A percentile compares a stretch with the other conserved stretches of the same genome.
Conservation (phyloP, 2,113 vertebrate species). For the Pimephales promelas region DNA sequence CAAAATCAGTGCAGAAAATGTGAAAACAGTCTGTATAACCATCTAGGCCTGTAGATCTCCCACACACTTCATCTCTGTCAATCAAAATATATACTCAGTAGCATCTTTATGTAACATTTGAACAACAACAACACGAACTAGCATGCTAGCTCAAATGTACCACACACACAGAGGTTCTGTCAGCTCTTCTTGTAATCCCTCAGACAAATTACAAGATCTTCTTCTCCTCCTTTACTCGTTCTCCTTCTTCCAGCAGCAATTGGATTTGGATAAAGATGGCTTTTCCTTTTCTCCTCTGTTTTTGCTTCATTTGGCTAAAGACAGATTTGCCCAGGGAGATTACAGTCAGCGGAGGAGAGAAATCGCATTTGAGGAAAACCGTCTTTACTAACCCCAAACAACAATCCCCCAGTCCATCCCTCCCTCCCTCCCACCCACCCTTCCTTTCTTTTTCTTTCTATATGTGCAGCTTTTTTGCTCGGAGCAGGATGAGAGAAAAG, state of each 20-base stretch:
- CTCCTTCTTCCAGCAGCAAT: conserved; percentile 74
- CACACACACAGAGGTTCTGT: conserved; percentile 54
- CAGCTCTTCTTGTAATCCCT: conserved; percentile 78
- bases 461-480: conserved; percentile 21
- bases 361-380: conserved; percentile 59
- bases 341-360: conserved; percentile 60
- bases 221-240: conserved; percentile 69
- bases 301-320: conserved; percentile 77
- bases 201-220: conserved; percentile 79
- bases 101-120: neutral
- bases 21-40: conserved; percentile 57
- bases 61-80: conserved; percentile 19
- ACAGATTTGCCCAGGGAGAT: conserved; percentile 78
- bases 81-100: conserved; percentile 4
- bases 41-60: conserved; percentile 3
- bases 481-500: neutral
- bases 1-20: neutral
- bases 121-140: conserved; percentile 2
- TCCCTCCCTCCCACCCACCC: neutral
- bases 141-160: conserved; percentile 1
- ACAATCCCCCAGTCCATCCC: conserved; percentile 5
- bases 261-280: conserved; percentile 83
- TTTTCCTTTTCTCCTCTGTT: conserved; percentile 79
- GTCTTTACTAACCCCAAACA: conserved; percentile 61
- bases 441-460: neutral